Evolutionary conservation across 1,140 invertebrate genomes (phyloP), one percentile per base, ranked within the genome.

Genomic region (Antheraea mylitta): DNA sequence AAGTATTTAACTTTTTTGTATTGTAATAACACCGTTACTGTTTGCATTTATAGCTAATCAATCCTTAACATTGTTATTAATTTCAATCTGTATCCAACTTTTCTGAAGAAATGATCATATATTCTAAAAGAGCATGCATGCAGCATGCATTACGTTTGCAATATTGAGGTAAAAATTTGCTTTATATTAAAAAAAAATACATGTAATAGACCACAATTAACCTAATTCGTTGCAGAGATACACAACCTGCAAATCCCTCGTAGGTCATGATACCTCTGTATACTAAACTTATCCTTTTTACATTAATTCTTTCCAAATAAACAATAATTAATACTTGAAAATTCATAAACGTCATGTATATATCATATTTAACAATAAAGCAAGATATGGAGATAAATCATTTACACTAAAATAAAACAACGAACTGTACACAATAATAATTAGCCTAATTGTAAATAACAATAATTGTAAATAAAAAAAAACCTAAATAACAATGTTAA

Each of bases 401-500:
- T 61, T 61, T 61, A 22, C 59, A 18, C 9, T 13, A 16, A 53
- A 53, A 16, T 53, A 53, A 53, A 53, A 63, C 64, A 72, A 72
- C 64, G 61, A 69, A 69, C 66, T 66, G 67, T 58, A 72, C 64
- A 65, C 58, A 68, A 59, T 18, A 71, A 66, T 61, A 66, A 68
- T 72, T 66, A 72, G n/a, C 22, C 59, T 69, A 64, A 65, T 65
- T 30, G 22, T 30, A 30, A 30, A 30, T 58, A 42, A 11, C 30
- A 22, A 62, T 70, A 68, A 64, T 59, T 74, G 7, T 42, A 42
- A 53, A 42, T 42, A 13, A 61, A 30, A 22, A 78, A 79, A 71
- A 78, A 74, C 69, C 70, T 76, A 72, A 77, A 73, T 73, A 76
- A 74, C 69, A 77, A 78, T 64, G 66, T 71, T 67, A 69, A 71